Percentiles rank a stretch among this genome's conserved stretches.
These are phyloP conservation scores for Oreochromis tanganicae DNA, from an alignment of 2,113 vertebrate species.

Conservation along the genomic window DNA sequence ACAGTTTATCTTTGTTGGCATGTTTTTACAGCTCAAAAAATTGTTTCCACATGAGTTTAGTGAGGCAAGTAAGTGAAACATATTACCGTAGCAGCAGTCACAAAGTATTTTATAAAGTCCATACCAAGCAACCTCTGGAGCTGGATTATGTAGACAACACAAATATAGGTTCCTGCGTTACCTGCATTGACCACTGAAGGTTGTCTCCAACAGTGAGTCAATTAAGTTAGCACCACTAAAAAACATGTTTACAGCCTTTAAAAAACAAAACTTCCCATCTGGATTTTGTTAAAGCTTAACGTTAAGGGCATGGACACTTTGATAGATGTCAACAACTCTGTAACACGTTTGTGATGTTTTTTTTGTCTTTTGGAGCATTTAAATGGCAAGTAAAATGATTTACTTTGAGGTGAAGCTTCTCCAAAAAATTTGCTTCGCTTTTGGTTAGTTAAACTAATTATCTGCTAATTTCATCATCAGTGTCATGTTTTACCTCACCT, in stretches of 20 bases:
- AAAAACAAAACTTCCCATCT: background rate
- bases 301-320: background rate
- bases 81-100: background rate
- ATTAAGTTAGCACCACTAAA: background rate
- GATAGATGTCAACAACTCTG: background rate
- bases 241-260: background rate
- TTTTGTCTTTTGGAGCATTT: background rate
- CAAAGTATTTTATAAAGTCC: background rate
- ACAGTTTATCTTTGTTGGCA: background rate
- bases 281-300: background rate
- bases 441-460: background rate
- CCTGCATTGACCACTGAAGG: background rate
- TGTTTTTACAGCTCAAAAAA: background rate
- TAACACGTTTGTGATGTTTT: background rate
- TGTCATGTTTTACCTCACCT: background rate
- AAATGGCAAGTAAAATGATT: background rate
- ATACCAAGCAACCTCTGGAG: background rate
- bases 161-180: background rate
- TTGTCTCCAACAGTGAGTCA: fast-evolving
- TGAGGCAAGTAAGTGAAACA: background rate
- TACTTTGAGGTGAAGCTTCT: background rate
- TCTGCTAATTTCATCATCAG: background rate
- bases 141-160: background rate
- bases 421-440: background rate
- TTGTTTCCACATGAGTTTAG: background rate